Evolutionary conservation across 2,797 vertebrate species (phyloP).

Genomic region (Pachyuromys duprasi): DNA sequence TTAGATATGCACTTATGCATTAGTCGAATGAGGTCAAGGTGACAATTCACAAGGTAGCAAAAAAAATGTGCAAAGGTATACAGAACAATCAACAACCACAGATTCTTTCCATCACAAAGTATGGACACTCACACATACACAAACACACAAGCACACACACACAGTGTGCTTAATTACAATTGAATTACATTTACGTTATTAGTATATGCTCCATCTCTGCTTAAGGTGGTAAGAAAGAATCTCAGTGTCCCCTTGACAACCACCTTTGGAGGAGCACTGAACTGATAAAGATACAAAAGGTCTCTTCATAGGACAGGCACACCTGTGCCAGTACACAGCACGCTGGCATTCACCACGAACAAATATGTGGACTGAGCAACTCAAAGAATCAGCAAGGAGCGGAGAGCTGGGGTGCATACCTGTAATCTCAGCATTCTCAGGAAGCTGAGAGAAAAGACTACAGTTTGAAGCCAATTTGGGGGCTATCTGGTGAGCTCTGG

Average conservation of each 20-base stretch:
- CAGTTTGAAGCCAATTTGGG: neutral
- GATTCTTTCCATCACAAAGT: neutral
- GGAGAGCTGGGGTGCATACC: neutral
- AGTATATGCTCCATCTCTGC: neutral
- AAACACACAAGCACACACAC: neutral
- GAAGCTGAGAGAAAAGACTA: neutral
- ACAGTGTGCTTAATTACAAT: neutral
- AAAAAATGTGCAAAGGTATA: neutral
- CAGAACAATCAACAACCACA: neutral
- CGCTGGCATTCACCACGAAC: neutral
- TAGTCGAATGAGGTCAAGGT: neutral
- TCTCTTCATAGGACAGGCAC: fast-evolving
- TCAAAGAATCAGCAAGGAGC: neutral
- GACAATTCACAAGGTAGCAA: neutral
- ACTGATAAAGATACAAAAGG: neutral
- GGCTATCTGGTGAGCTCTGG: neutral
- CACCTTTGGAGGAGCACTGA: neutral
- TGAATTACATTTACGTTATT: neutral
- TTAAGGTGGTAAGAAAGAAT: neutral
- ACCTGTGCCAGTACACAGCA: fast-evolving
- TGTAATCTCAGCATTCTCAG: neutral
- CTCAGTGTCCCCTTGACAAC: neutral
- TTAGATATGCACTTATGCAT: neutral
- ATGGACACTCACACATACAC: neutral
- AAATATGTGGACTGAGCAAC: neutral